A percentile compares a stretch with the other conserved stretches of the same genome.
Evolutionary conservation across 2,888 invertebrate species (phyloP).

Genomic region (Catocala sponsa): DNA sequence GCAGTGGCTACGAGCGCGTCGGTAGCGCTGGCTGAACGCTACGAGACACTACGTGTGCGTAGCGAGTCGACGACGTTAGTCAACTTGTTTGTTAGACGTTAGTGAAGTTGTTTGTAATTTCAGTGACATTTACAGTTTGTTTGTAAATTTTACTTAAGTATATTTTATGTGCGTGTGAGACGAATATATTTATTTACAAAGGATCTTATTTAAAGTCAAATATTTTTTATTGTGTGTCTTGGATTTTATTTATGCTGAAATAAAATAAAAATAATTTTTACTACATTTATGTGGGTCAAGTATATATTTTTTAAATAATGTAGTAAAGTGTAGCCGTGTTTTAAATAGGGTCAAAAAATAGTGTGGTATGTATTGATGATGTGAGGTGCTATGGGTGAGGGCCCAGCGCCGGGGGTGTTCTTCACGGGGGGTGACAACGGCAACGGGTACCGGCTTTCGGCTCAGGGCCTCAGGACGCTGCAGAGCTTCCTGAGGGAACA

Average conservation of each 20-base stretch:
- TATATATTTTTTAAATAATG: too few relatives aligned
- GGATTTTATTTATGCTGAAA: too few relatives aligned
- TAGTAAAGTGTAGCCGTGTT: too few relatives aligned
- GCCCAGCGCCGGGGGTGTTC: constrained; percentile 70
- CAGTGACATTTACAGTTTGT: constrained; percentile 2
- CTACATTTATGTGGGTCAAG: too few relatives aligned
- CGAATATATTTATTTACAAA: too few relatives aligned
- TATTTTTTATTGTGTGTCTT: background rate
- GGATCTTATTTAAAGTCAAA: too few relatives aligned
- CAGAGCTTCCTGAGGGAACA: constrained; percentile 90
- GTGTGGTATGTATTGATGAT: constrained; percentile 35
- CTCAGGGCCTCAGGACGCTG: constrained; percentile 89
- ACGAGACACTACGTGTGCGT: constrained; percentile 54
- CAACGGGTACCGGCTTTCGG: constrained; percentile 88
- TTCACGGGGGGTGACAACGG: constrained; percentile 80
- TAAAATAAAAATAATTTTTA: too few relatives aligned
- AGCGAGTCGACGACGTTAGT: constrained; percentile 26
- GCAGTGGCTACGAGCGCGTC: constrained; percentile 79
- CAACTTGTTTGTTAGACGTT: constrained; percentile 24
- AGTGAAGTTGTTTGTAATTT: constrained; percentile 26
- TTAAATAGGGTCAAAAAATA: background rate
- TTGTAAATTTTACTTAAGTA: background rate
- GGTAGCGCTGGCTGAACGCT: constrained; percentile 67
- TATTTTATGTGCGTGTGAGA: too few relatives aligned
- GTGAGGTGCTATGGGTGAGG: constrained; percentile 70